Base-by-base conservation (phyloP, 1,140 invertebrate genomes). In the Solenopsis invicta region DNA sequence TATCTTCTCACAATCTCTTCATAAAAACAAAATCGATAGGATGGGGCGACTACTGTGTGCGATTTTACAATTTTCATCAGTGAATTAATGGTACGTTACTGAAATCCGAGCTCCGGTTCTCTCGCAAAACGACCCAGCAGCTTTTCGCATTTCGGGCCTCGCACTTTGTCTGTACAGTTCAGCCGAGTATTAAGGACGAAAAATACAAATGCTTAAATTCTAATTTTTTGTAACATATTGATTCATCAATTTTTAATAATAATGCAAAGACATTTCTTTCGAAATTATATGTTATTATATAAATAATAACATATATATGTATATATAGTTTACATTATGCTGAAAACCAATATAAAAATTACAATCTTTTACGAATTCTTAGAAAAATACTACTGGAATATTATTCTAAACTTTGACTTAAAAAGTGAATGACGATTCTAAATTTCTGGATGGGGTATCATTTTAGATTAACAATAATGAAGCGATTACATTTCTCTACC, bases 21-120 rank as follows among this genome's bases (percentile, higher is more conserved):
- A 75, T 24, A 75, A 56, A 84, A 84, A 84, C 18, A 74, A 81
- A 75, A 62, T 75, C 18, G 41, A 75, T 48, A 74, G 80, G 67
- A 82, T 74, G 56, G 48, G 80, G 48, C 54, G 41, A 75, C 69
- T 84, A 75, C 80, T 75, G 41, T 82, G 80, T 69, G 80, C 54
- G 80, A 82, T 74, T 74, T 82, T 84, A 75, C 41, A 61, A 84
- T 21, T 84, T 75, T 18, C n/a, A 29, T 21, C 24, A 75, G 13
- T 84, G 80, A 41, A 75, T 41, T 52, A 56, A 9, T n/a, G 41
- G 3, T 29, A 56, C 37, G 29, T 84, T 75, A 37, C 54, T 74
- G n/a, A 62, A 48, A 84, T 1, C 52, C 54, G 69, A 75, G 8
- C 48, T 13, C 8, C 8, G 41, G 41, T 41, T 41, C 41, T 9